Conservation (phyloP, 2,113 vertebrate genomes). For the Bujurquina vittata region DNA sequence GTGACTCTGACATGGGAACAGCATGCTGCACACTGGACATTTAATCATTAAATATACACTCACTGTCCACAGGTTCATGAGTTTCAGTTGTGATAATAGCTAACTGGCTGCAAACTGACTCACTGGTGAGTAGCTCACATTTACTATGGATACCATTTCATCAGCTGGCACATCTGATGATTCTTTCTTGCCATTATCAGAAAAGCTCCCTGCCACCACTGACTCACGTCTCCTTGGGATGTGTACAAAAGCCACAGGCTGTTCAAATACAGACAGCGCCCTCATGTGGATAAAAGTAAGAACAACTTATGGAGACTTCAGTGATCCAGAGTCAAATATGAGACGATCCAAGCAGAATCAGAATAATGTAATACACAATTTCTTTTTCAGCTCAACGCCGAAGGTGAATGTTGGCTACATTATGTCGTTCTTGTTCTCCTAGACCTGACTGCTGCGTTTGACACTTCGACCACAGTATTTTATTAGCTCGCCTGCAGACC, state of each 20-base stretch:
- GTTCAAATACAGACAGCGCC: not conserved
- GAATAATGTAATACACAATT: rapidly evolving
- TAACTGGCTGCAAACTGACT: not conserved
- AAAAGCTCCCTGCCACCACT: not conserved
- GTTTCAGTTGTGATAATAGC: too few species aligned
- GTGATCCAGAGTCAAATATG: not conserved
- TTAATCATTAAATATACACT: too few species aligned
- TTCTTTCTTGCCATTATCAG: not conserved
- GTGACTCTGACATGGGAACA: too few species aligned
- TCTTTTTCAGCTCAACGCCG: too few species aligned
- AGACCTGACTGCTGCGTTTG: too few species aligned
- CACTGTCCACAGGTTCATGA: too few species aligned
- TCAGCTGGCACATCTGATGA: not conserved
- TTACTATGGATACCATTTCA: not conserved
- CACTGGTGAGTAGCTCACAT: not conserved
- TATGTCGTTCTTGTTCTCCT: too few species aligned
- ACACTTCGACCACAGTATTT: too few species aligned
- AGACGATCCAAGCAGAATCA: not conserved
- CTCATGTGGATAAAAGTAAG: conserved; percentile 28
- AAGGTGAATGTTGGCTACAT: too few species aligned
- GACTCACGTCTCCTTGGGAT: not conserved
- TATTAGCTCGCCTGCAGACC: too few species aligned
- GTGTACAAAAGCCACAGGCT: not conserved
- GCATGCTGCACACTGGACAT: too few species aligned
- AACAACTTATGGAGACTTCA: not conserved